phyloP scores from a whole-genome alignment of 2,888 invertebrate species.

The Ctenicera cuprea region DNA sequence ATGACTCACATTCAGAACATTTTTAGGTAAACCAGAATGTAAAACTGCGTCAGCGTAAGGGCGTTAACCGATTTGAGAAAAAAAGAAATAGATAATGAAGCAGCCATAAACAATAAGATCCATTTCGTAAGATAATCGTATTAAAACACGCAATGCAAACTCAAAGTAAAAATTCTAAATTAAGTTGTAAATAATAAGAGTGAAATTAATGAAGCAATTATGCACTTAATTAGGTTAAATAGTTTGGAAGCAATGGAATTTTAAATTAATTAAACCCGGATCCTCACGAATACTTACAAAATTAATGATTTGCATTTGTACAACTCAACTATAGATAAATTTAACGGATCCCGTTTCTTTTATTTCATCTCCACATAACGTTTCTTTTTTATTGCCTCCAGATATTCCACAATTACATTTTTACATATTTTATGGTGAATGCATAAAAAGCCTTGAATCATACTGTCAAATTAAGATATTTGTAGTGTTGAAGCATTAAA shows the following conservation, averaged over 20 bases:
- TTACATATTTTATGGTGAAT: conserved; percentile 41
- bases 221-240: conserved; percentile 60
- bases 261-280: conserved; percentile 56
- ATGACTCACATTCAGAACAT: not conserved
- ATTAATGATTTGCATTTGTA: conserved; percentile 58
- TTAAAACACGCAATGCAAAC: conserved; percentile 1
- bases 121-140: not conserved
- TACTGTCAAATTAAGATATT: conserved; percentile 47
- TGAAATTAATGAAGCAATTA: conserved; percentile 60
- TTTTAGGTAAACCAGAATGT: conserved; percentile 10
- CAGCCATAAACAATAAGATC: not conserved
- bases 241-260: conserved; percentile 57
- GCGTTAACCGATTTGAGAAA: not conserved
- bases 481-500: conserved; percentile 19
- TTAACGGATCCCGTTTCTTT: conserved; percentile 55
- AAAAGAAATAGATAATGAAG: not conserved
- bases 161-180: conserved; percentile 39
- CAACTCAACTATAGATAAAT: conserved; percentile 58
- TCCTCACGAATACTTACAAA: conserved; percentile 56
- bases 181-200: conserved; percentile 50
- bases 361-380: conserved; percentile 54
- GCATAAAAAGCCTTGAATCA: conserved; percentile 38
- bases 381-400: conserved; percentile 52
- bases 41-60: not conserved
- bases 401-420: conserved; percentile 44